These are phyloP conservation scores for Molanna angustata DNA, from an alignment of 2,888 invertebrate species.

Conservation along the genomic window DNA sequence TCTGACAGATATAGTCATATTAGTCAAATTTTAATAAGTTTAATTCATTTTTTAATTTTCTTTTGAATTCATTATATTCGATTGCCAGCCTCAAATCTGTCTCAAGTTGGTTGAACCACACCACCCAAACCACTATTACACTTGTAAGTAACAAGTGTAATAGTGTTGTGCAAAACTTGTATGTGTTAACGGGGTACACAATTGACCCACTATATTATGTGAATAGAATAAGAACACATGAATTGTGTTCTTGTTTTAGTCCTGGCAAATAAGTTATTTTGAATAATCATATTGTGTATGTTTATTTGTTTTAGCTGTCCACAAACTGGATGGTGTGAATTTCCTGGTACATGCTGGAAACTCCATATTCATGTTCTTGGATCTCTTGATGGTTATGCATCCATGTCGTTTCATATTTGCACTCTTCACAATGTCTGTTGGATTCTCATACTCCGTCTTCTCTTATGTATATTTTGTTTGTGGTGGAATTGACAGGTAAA, in stretches of 20 bases:
- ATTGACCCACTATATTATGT: no score
- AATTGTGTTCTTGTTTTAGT: neutral
- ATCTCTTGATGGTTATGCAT: slow-evolving; percentile 68
- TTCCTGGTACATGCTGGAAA: slow-evolving; percentile 73
- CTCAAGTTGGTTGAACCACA: no score
- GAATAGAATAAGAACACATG: neutral
- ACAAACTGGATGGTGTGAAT: slow-evolving; percentile 64
- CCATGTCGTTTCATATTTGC: slow-evolving; percentile 67
- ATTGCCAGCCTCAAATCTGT: no score
- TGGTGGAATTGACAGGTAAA: slow-evolving; percentile 48
- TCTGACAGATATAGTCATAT: no score
- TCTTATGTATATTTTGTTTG: slow-evolving; percentile 50
- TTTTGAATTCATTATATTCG: no score
- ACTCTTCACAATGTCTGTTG: slow-evolving; percentile 61
- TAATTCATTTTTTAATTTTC: no score
- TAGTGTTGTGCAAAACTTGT: no score
- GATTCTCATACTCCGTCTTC: slow-evolving; percentile 52
- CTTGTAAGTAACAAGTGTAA: no score
- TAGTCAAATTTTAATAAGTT: no score
- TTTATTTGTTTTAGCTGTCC: slow-evolving; percentile 51
- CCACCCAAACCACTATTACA: no score
- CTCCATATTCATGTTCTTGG: slow-evolving; percentile 68
- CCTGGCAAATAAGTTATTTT: neutral
- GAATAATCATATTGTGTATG: neutral
- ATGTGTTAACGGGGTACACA: no score